A percentile compares a stretch with the other conserved stretches of the same genome.
phyloP scores from a whole-genome alignment of 1,140 invertebrate species.

The Nomia melanderi region DNA sequence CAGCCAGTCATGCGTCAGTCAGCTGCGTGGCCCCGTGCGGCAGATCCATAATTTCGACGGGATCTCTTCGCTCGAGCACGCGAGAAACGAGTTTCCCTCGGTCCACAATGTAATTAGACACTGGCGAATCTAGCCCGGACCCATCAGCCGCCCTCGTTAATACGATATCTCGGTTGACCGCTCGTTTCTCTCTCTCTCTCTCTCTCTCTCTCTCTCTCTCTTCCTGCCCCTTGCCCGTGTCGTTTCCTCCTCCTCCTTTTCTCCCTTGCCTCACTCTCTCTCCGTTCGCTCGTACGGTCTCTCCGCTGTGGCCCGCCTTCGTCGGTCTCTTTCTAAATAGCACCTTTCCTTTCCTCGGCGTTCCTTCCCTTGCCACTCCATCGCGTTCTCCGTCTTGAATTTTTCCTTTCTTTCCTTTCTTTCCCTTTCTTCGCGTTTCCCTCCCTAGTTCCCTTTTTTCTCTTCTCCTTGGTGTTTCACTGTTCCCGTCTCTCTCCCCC shows the following conservation, averaged over 20 bases:
- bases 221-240: no score
- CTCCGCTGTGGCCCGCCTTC: no score
- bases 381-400: no score
- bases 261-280: background rate
- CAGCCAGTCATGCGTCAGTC: slow-evolving; percentile 65
- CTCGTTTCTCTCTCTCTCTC: slow-evolving; percentile 18
- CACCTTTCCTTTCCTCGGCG: no score
- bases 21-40: slow-evolving; percentile 50
- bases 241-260: background rate
- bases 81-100: slow-evolving; percentile 73
- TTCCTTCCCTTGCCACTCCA: no score
- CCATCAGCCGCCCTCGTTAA: slow-evolving; percentile 64
- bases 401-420: background rate
- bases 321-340: no score
- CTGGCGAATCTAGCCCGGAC: slow-evolving; percentile 54
- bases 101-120: slow-evolving; percentile 62
- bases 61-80: slow-evolving; percentile 67
- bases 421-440: slow-evolving; percentile 23
- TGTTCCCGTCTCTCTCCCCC: no score
- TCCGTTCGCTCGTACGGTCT: no score
- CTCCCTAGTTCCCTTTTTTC: no score
- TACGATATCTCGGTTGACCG: slow-evolving; percentile 47
- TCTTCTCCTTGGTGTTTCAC: no score
- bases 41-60: slow-evolving; percentile 73
- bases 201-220: background rate